Conservation (phyloP, 2,797 vertebrate genomes). For the Huso huso region DNA sequence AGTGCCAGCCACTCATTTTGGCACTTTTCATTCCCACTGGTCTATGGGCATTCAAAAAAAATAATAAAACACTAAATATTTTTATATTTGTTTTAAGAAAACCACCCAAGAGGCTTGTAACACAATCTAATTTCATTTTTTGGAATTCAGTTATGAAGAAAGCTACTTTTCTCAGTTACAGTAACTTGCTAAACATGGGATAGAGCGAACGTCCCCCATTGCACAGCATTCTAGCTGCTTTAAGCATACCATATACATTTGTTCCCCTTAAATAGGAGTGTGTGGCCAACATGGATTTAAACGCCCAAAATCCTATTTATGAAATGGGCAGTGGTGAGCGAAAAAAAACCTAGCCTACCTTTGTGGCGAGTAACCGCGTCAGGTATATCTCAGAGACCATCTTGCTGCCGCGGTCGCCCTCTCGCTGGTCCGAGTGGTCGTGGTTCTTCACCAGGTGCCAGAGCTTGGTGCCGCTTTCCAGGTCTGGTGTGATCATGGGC, state of each 20-base stretch:
- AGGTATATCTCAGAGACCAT: conserved; percentile 96
- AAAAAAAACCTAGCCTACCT: conserved; percentile 52
- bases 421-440: conserved; percentile 86
- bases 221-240: background rate
- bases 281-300: background rate
- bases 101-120: conserved; percentile 38
- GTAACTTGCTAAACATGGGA: conserved; percentile 12
- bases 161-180: conserved; percentile 3
- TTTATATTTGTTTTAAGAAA: conserved; percentile 39
- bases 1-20: background rate
- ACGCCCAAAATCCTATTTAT: too few relatives aligned
- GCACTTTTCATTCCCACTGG: background rate
- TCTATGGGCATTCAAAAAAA: conserved; percentile 22
- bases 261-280: too few relatives aligned
- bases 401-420: conserved; percentile 90
- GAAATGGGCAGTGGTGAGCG: too few relatives aligned
- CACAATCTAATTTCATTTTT: conserved; percentile 34
- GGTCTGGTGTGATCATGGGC: conserved; percentile 90
- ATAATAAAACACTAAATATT: conserved; percentile 32
- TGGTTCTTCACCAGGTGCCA: conserved; percentile 97
- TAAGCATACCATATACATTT: background rate
- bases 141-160: background rate
- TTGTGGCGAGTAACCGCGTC: conserved; percentile 84
- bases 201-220: background rate
- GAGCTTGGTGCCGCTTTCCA: conserved; percentile 91